A percentile compares a stretch with the other conserved stretches of the same genome.
phyloP scores from a whole-genome alignment of 2,113 vertebrate species.

The Eonycteris spelaea region DNA sequence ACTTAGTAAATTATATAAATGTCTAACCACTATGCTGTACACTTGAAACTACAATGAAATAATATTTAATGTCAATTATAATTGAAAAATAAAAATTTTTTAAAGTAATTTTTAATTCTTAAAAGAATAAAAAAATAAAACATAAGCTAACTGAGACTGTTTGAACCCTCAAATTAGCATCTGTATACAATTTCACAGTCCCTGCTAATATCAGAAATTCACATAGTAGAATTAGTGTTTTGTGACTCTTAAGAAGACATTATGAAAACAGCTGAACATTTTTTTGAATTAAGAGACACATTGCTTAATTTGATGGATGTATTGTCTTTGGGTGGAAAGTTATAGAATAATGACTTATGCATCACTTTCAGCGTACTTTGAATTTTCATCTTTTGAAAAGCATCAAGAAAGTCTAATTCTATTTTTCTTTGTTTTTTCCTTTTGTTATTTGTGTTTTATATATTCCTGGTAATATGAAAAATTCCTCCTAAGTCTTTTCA shows the following conservation, averaged over 20 bases:
- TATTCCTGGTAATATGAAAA: not conserved
- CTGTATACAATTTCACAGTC: not conserved
- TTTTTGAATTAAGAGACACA: not conserved
- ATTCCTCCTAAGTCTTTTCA: constrained; percentile 38
- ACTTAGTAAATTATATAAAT: too few relatives aligned
- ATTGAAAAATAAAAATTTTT: too few relatives aligned
- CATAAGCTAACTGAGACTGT: not conserved
- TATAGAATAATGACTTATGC: constrained; percentile 6
- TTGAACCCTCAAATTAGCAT: not conserved
- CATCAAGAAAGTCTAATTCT: constrained; percentile 34
- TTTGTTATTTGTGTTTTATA: constrained; percentile 34
- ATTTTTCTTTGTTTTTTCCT: constrained; percentile 2
- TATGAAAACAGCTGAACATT: constrained; percentile 1
- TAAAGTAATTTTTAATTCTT: too few relatives aligned
- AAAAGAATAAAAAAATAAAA: not conserved
- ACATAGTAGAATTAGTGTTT: not conserved
- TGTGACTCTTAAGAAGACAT: constrained; percentile 22
- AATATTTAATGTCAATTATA: too few relatives aligned
- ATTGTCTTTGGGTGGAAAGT: not conserved
- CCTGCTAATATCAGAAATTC: not conserved
- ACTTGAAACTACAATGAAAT: too few relatives aligned
- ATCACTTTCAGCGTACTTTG: constrained; percentile 23
- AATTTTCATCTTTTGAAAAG: not conserved
- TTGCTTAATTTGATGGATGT: constrained; percentile 31
- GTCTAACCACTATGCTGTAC: too few relatives aligned